phyloP scores from a whole-genome alignment of 2,888 invertebrate genomes.

The Latrodectus elegans region DNA sequence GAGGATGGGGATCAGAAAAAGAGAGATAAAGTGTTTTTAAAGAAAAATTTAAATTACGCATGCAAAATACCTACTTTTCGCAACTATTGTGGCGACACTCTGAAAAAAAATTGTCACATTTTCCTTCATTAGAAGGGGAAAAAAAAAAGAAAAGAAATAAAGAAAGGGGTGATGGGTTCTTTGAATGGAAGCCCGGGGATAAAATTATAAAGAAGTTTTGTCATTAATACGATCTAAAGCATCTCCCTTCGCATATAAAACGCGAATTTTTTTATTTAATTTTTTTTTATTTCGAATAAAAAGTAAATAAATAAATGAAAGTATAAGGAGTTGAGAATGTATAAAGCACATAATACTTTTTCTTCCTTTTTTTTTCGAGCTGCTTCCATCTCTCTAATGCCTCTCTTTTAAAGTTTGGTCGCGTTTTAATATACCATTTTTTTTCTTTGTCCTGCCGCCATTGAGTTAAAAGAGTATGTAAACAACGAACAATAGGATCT shows the following conservation, averaged over 20 bases:
- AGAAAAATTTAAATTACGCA: slow-evolving; percentile 62
- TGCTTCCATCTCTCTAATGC: slow-evolving; percentile 61
- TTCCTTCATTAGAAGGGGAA: slow-evolving; percentile 57
- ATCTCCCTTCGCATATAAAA: slow-evolving; percentile 40
- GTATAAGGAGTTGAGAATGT: slow-evolving; percentile 4
- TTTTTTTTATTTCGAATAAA: neutral
- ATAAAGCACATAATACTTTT: slow-evolving; percentile 42
- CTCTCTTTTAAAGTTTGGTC: slow-evolving; percentile 52
- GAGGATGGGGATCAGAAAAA: too few relatives aligned
- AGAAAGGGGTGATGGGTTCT: slow-evolving; percentile 2
- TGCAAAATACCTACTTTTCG: slow-evolving; percentile 58
- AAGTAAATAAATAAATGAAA: slow-evolving; percentile 10
- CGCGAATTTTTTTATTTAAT: slow-evolving; percentile 4
- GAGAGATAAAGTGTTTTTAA: neutral
- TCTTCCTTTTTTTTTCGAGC: slow-evolving; percentile 30
- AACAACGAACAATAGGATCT: slow-evolving; percentile 54
- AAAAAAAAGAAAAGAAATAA: slow-evolving; percentile 24
- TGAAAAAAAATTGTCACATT: slow-evolving; percentile 35
- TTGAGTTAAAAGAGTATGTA: slow-evolving; percentile 68
- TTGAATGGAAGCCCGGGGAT: slow-evolving; percentile 5
- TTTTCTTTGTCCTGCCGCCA: slow-evolving; percentile 44
- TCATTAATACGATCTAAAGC: slow-evolving; percentile 64
- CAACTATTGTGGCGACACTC: slow-evolving; percentile 39
- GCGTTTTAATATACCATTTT: slow-evolving; percentile 55
- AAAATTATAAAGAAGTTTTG: slow-evolving; percentile 61